phyloP scores from a whole-genome alignment of 30 jellyfish, hydroid and myxozoan genomes.

The Pseudorhiza aurosa region DNA sequence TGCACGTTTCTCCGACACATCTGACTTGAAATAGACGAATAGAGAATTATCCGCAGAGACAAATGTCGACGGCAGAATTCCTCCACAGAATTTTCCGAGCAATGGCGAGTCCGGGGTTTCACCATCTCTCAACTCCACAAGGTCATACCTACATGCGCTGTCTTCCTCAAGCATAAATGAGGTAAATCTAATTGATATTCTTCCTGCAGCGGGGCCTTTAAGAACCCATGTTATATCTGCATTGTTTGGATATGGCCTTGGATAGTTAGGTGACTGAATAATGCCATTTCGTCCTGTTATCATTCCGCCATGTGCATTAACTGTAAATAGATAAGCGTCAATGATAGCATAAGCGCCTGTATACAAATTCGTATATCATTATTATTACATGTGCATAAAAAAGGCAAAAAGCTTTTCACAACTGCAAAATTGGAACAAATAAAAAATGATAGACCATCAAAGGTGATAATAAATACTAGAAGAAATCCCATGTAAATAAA shows the following conservation, averaged over 20 bases:
- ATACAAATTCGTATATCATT: no score
- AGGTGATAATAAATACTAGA: no score
- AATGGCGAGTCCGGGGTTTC: slow-evolving; percentile 42
- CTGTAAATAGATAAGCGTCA: slow-evolving; percentile 52
- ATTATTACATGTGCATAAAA: no score
- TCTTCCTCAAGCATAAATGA: slow-evolving; percentile 61
- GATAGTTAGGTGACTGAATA: slow-evolving; percentile 64
- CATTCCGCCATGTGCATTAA: slow-evolving; percentile 80
- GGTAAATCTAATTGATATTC: slow-evolving; percentile 40
- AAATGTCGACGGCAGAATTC: slow-evolving; percentile 56
- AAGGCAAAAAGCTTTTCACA: no score
- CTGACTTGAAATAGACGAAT: slow-evolving; percentile 65
- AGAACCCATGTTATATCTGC: slow-evolving; percentile 65
- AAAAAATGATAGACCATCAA: no score
- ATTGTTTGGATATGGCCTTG: slow-evolving; percentile 56
- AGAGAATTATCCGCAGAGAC: slow-evolving; percentile 62
- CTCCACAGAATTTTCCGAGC: slow-evolving; percentile 77
- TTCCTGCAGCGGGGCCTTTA: slow-evolving; percentile 56
- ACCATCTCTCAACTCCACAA: slow-evolving; percentile 68
- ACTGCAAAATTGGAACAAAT: no score
- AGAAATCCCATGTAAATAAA: no score
- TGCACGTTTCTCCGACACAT: slow-evolving; percentile 26
- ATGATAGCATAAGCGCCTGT: neutral
- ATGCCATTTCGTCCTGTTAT: slow-evolving; percentile 65
- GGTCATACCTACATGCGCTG: slow-evolving; percentile 73